phyloP scores from a whole-genome alignment of 2,797 vertebrate species.

The Aplochiton taeniatus region DNA sequence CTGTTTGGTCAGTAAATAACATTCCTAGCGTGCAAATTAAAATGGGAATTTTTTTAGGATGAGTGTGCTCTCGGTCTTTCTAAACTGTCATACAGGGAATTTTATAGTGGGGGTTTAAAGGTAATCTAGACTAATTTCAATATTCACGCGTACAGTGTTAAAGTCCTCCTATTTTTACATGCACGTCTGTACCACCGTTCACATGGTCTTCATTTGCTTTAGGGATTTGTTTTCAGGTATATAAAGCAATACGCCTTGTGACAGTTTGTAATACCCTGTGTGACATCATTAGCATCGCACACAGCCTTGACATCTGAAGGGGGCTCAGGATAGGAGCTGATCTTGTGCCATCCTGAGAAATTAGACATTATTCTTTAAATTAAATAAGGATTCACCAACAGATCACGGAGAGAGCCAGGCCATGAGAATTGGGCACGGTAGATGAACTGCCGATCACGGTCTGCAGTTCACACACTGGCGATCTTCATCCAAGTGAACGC shows the following conservation, averaged over 20 bases:
- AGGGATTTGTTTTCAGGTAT: slow-evolving; percentile 39
- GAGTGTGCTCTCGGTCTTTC: not conserved
- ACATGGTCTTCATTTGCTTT: slow-evolving; percentile 32
- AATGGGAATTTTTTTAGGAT: slow-evolving; percentile 21
- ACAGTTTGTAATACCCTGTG: slow-evolving; percentile 49
- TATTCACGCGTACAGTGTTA: no score
- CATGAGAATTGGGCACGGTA: no score
- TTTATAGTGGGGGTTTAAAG: no score
- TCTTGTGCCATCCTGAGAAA: no score
- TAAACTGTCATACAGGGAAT: no score
- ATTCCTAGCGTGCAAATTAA: slow-evolving; percentile 56
- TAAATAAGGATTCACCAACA: no score
- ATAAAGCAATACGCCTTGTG: slow-evolving; percentile 24
- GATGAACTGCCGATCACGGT: no score
- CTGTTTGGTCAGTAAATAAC: slow-evolving; percentile 69
- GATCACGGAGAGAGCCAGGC: no score
- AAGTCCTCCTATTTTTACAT: not conserved
- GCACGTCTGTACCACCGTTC: slow-evolving; percentile 28
- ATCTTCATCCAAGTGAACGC: slow-evolving; percentile 7
- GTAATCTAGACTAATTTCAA: no score
- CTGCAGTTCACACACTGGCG: no score
- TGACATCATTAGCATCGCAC: slow-evolving; percentile 39
- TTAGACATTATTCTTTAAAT: no score
- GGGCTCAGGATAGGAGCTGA: slow-evolving; percentile 35
- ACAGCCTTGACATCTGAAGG: slow-evolving; percentile 49